Evolutionary conservation across 1,140 invertebrate species (phyloP), one percentile per base, ranked within the genome.

Genomic region (Calosoma granatense): DNA sequence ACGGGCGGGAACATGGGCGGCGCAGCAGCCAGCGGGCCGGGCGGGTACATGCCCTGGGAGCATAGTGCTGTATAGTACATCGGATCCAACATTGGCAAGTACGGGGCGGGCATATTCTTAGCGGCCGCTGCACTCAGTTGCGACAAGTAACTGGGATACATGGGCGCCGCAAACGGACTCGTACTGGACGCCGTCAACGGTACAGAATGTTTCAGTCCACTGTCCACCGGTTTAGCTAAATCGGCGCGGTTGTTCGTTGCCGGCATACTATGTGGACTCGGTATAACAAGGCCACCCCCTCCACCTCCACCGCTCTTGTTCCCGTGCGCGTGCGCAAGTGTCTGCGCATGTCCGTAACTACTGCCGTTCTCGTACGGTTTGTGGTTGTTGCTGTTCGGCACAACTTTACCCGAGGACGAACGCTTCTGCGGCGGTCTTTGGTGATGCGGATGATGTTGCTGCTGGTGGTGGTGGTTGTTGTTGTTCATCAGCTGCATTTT

Each of bases 401-500:
- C 15, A 47, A 4, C 3, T 47, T 47, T 76, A 0, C 73, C 71
- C 56, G 74, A 71, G 1, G 73, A 72, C 0, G 72, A 71, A 2
- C 73, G 41, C 22, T 74, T 74, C 22, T 72, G 73, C 0, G 69
- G 67, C 1, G 64, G 58, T 52, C 68, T 9, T n/a, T 6, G 26
- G 6, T 36, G 26, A 6, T n/a, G 6, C n/a, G 26, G 6, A 36
- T 36, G 26, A n/a, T 36, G 6, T 36, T 36, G 26, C 6, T 6
- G n/a, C n/a, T 36, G 26, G n/a, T n/a, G n/a, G n/a, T n/a, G n/a
- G n/a, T n/a, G n/a, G 14, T 30, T 30, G 4, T 30, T 4, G 14
- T 4, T 6, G 14, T 14, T 30, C 4, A 6, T 30, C 14, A 30
- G 14, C 14, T 4, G 4, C 4, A 53, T 1, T 22, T 53, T 53